A percentile compares a stretch with the other conserved stretches of the same genome.
phyloP scores from a whole-genome alignment of 2,113 vertebrate species.

The Sorex araneus region DNA sequence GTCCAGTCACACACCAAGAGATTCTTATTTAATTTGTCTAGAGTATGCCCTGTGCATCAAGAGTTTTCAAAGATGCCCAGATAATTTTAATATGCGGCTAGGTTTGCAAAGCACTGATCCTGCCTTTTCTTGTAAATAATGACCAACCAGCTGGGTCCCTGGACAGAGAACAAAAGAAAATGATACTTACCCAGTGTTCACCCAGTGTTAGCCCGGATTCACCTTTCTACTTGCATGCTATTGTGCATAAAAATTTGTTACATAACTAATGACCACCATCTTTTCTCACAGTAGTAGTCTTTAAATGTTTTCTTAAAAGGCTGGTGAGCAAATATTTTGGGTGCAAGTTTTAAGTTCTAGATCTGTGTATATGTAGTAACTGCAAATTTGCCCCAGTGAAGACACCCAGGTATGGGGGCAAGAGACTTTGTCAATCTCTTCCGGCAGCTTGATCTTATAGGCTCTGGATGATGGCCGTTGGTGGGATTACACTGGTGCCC shows the following conservation, averaged over 20 bases:
- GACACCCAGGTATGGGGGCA: no score
- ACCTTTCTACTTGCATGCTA: neutral
- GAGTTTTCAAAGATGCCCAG: neutral
- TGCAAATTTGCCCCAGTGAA: no score
- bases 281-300: neutral
- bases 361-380: neutral
- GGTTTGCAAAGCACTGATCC: neutral
- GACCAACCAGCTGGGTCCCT: neutral
- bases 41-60: neutral
- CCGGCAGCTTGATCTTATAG: no score
- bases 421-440: no score
- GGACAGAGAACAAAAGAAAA: neutral
- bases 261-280: neutral
- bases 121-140: neutral
- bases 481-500: no score
- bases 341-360: neutral
- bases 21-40: constrained; percentile 31
- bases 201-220: no score
- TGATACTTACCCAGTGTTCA: neutral
- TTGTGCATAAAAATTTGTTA: neutral
- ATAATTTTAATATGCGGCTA: neutral
- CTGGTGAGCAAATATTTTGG: constrained; percentile 1
- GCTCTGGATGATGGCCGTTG: no score
- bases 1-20: constrained; percentile 11
- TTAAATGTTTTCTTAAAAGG: constrained; percentile 30